Base-by-base conservation (phyloP, 53 echinoderm and acorn worm species). In the Mesocentrotus franciscanus region DNA sequence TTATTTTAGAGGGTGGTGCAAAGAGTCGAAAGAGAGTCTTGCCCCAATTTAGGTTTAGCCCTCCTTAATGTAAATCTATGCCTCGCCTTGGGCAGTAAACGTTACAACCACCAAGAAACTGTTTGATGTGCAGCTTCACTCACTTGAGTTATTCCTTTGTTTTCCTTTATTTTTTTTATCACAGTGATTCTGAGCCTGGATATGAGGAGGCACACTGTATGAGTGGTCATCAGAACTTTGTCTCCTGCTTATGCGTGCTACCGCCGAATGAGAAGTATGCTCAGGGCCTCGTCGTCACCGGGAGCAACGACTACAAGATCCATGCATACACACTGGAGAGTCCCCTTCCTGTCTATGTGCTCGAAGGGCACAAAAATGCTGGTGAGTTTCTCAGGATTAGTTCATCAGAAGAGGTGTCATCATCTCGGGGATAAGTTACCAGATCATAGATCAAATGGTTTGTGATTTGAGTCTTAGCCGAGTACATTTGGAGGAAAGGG, bases 141-240 rank as follows among this genome's bases (percentile, higher is more conserved):
- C 49, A 9, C 62, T 11, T 18, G 15, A 62, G 3, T 74, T 74
- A 74, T 72, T 72, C 72, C 27, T 29, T 6, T 32, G 14, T 74
- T 74, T 74, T 32, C 32, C 29, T 30, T 29, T 9, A 30, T 30
- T 27, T 74, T 18, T 81, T 17, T 11, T 20, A 17, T 42, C 61
- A 20, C 83, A 94, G 94, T 79, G 94, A 94, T 7, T 29, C 61
- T 1, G 84, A 24, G 27, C 29, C 59, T 33, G 61, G 96, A 55
- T 99, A 94, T 81, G 90, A 96, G 61, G 98, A 99, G 93, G 93
- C 95, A 16, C 97, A 97, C 72, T 97, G 97, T 72, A 96, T 99
- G 99, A 97, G 97, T 35, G 99, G 99, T 11, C 99, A 99, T 95
- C 94, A 96, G 33, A 98, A 98, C 78, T 99, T 99, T 94, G 96